Percentiles rank a stretch among this genome's conserved stretches.
Conservation (phyloP, 2,113 vertebrate genomes). For the Myanophis thanlyinensis region DNA sequence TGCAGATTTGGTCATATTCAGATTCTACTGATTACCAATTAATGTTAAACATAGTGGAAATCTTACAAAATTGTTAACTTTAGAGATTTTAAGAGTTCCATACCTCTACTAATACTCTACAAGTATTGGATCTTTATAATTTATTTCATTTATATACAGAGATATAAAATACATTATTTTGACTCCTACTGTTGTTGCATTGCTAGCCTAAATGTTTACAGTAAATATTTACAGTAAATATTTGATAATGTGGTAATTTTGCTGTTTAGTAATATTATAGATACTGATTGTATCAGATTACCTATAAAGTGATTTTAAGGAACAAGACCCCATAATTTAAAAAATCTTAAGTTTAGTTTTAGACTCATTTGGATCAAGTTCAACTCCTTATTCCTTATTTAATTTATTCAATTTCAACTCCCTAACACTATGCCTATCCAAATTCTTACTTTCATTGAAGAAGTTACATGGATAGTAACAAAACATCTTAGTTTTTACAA, state of each 20-base stretch:
- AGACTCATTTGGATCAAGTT: neutral
- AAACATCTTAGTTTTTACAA: neutral
- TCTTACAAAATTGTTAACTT: neutral
- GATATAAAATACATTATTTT: neutral
- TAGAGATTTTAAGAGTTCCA: neutral
- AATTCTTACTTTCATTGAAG: neutral
- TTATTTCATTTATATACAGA: neutral
- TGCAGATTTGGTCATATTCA: neutral
- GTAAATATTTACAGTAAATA: neutral
- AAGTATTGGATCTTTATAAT: neutral
- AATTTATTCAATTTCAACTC: neutral
- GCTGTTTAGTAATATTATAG: conserved; percentile 49
- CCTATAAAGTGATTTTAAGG: conserved; percentile 14
- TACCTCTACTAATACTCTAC: neutral
- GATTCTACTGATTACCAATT: neutral
- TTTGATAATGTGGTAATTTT: conserved; percentile 37
- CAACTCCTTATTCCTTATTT: neutral
- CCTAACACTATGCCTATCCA: neutral
- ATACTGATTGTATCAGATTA: neutral
- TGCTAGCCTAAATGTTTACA: conserved; percentile 50
- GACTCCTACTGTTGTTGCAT: neutral
- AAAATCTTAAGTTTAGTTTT: neutral
- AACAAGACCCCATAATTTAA: conserved; percentile 18
- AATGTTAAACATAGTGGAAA: neutral
- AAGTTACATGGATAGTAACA: neutral